A percentile compares a stretch with the other conserved stretches of the same genome.
These are phyloP conservation scores for Diaphora mendica DNA, from an alignment of 2,888 invertebrate genomes.

Conservation along the genomic window DNA sequence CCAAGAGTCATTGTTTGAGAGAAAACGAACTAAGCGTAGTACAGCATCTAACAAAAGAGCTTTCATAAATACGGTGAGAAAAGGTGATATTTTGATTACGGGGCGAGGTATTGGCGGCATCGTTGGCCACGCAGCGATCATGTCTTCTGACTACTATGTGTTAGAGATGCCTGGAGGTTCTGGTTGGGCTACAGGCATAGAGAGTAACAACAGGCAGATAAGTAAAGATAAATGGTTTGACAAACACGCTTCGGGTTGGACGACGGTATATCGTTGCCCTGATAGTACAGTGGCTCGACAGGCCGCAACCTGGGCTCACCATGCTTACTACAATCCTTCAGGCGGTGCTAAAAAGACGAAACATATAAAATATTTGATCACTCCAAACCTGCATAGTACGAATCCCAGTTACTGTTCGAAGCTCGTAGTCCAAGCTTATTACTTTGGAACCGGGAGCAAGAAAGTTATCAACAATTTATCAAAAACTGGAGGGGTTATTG, in stretches of 20 bases:
- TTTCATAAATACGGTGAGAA: conserved; percentile 66
- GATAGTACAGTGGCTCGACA: conserved; percentile 52
- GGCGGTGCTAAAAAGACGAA: conserved; percentile 61
- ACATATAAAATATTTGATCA: conserved; percentile 63
- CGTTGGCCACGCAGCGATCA: conserved; percentile 68
- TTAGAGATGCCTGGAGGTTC: conserved; percentile 67
- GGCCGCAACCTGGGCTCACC: conserved; percentile 68
- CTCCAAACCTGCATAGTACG: conserved; percentile 53
- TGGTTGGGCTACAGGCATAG: conserved; percentile 58
- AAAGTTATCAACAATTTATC: conserved; percentile 58
- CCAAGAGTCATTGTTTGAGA: conserved; percentile 66
- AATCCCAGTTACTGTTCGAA: conserved; percentile 72
- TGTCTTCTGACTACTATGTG: conserved; percentile 67
- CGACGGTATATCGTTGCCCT: conserved; percentile 64
- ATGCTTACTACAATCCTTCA: conserved; percentile 59
- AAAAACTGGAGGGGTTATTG: conserved; percentile 51
- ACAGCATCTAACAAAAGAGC: conserved; percentile 64
- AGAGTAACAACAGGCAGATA: conserved; percentile 65
- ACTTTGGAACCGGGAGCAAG: conserved; percentile 62
- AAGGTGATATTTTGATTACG: conserved; percentile 67
- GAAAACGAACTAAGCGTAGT: conserved; percentile 66
- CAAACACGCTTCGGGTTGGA: conserved; percentile 63
- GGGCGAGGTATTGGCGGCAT: conserved; percentile 35
- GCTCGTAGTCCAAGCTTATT: conserved; percentile 67
- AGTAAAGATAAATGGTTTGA: conserved; percentile 66